Percentiles rank a stretch among this genome's conserved stretches.
These are phyloP conservation scores for Eudiplozoon nipponicum DNA, from an alignment of 2,888 invertebrate species.

Conservation along the genomic window DNA sequence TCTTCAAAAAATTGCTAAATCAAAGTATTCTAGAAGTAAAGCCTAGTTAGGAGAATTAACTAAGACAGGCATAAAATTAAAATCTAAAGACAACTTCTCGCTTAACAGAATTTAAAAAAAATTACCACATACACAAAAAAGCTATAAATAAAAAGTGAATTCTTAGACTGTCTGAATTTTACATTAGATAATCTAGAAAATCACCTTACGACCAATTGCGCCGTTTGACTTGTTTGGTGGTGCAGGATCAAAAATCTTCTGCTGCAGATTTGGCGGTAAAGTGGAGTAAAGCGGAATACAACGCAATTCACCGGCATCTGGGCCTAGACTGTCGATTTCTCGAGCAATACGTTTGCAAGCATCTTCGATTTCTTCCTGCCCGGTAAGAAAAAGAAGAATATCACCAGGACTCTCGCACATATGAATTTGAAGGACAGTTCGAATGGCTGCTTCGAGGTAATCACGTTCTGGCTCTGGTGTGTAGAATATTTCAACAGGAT, in stretches of 20 bases:
- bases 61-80: too few relatives aligned
- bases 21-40: too few relatives aligned
- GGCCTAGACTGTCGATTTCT: constrained; percentile 72
- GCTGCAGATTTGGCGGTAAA: constrained; percentile 72
- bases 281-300: constrained; percentile 96
- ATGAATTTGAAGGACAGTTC: constrained; percentile 83
- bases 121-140: too few relatives aligned
- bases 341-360: constrained; percentile 82
- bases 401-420: constrained; percentile 46
- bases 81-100: too few relatives aligned
- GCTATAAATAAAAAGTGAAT: too few relatives aligned
- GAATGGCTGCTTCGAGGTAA: constrained; percentile 82
- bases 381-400: constrained; percentile 55
- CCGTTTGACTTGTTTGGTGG: constrained; percentile 61
- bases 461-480: constrained; percentile 90
- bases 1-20: too few relatives aligned
- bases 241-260: constrained; percentile 76
- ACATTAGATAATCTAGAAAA: too few relatives aligned
- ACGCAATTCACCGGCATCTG: constrained; percentile 75
- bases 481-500: constrained; percentile 86
- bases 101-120: too few relatives aligned
- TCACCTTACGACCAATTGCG: constrained; percentile 52
- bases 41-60: too few relatives aligned
- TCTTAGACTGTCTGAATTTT: too few relatives aligned
- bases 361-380: constrained; percentile 71